Conservation (phyloP, 2,113 vertebrate species). For the Ahaetulla prasina region DNA sequence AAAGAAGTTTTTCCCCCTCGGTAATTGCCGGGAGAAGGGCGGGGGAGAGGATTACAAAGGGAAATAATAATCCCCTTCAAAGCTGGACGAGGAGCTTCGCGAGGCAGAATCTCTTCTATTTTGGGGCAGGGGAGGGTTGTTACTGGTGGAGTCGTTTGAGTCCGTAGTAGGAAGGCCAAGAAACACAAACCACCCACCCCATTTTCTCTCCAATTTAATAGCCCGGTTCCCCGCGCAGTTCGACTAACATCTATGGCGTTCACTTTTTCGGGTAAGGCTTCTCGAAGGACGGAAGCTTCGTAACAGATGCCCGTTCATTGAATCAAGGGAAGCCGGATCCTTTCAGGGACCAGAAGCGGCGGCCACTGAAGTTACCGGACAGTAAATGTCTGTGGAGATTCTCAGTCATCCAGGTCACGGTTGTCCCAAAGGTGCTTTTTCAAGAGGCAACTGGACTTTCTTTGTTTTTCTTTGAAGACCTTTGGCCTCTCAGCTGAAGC, state of each 20-base stretch:
- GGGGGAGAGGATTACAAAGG: neutral
- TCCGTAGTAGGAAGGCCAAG: neutral
- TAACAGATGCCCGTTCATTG: neutral
- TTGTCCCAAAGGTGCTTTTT: neutral
- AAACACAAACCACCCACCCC: neutral
- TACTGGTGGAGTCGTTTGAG: neutral
- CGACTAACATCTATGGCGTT: neutral
- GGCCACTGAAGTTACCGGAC: neutral
- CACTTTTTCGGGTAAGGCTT: neutral
- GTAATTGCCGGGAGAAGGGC: neutral
- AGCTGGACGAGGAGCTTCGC: neutral
- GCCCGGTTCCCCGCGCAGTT: neutral
- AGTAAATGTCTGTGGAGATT: neutral
- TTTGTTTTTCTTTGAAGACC: neutral
- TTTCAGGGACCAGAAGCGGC: neutral
- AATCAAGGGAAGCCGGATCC: neutral
- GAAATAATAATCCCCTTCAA: neutral
- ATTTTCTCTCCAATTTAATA: neutral
- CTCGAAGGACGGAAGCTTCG: neutral
- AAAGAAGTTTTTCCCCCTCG: neutral
- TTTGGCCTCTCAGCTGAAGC: neutral
- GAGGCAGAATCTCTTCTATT: neutral
- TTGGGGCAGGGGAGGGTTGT: neutral
- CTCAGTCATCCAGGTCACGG: neutral
- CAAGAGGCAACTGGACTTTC: neutral